phyloP scores from a whole-genome alignment of 2,113 vertebrate species.

The Seriola dumerili region DNA sequence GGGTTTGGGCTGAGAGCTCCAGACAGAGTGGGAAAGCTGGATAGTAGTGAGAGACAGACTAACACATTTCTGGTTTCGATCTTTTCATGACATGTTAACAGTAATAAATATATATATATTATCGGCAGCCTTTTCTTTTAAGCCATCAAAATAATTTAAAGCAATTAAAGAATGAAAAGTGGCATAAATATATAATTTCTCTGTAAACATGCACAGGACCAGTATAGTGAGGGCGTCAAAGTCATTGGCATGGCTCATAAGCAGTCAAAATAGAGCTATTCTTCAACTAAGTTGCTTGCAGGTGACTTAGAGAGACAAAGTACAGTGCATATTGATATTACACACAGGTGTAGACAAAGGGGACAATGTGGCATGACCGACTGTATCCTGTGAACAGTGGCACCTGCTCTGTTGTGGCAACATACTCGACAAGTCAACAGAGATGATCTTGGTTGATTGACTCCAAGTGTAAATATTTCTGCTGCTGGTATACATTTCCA shows the following conservation, averaged over 20 bases:
- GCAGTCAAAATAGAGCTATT: neutral
- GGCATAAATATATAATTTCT: neutral
- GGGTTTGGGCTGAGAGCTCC: neutral
- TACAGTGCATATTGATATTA: conserved; percentile 69
- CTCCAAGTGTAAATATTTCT: conserved; percentile 79
- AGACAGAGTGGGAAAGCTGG: neutral
- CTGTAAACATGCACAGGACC: neutral
- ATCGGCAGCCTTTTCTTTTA: too few species aligned
- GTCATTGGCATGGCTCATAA: neutral
- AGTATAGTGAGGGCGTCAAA: neutral
- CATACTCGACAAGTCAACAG: conserved; percentile 76
- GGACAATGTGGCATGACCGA: conserved; percentile 73
- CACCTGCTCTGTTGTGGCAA: conserved; percentile 83
- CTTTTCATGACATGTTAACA: neutral
- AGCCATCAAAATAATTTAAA: neutral
- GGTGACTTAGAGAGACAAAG: neutral
- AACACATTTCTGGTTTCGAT: neutral
- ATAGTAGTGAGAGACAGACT: neutral
- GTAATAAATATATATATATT: neutral
- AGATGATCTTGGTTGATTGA: conserved; percentile 77
- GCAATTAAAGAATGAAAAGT: neutral
- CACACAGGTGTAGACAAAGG: conserved; percentile 74
- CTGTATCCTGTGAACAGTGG: conserved; percentile 69
- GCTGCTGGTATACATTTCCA: conserved; percentile 64
- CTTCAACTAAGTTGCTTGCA: neutral